These are phyloP conservation scores for Cyclargus thomasi DNA, from an alignment of 1,140 invertebrate genomes.

Conservation along the genomic window DNA sequence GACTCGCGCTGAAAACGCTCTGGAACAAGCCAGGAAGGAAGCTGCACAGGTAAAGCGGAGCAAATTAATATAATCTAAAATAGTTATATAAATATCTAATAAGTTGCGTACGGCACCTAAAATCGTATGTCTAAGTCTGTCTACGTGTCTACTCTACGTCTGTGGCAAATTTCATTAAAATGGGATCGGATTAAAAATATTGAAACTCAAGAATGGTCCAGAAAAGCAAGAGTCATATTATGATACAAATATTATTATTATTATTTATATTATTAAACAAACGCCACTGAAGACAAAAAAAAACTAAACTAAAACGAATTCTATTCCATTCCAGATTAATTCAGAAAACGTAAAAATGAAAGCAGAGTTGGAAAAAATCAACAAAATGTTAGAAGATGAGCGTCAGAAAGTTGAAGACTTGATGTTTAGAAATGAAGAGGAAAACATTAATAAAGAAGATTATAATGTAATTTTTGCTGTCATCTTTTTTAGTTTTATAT, in stretches of 20 bases:
- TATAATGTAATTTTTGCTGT: slow-evolving; percentile 51
- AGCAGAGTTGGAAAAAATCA: slow-evolving; percentile 80
- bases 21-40: slow-evolving; percentile 59
- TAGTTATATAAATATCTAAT: no score
- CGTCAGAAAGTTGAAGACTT: slow-evolving; percentile 93
- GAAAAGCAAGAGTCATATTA: no score
- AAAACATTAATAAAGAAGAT: slow-evolving; percentile 77
- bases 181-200: no score
- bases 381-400: slow-evolving; percentile 87
- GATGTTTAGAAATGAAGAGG: slow-evolving; percentile 93
- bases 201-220: no score
- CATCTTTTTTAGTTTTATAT: background rate
- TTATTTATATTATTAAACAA: no score
- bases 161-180: no score
- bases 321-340: slow-evolving; percentile 40
- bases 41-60: slow-evolving; percentile 59
- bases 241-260: no score
- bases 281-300: no score
- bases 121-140: no score
- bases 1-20: slow-evolving; percentile 55
- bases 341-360: slow-evolving; percentile 78
- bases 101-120: no score
- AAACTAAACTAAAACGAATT: background rate
- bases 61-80: no score
- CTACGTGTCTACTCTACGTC: no score